Conservation (phyloP, 2,797 vertebrate species). For the Phoeniculus purpureus region DNA sequence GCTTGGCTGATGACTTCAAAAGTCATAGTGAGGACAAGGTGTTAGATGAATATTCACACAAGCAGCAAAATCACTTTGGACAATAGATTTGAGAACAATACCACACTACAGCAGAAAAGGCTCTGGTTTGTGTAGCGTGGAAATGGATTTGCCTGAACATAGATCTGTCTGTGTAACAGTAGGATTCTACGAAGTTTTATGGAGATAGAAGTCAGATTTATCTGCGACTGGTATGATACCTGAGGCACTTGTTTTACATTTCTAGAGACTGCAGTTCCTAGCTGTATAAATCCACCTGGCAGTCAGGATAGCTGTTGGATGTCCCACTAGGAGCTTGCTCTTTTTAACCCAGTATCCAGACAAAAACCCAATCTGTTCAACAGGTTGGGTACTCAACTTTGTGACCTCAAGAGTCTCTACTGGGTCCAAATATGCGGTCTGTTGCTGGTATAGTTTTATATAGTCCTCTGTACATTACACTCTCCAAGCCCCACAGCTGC, state of each 20-base stretch:
- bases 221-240: background rate
- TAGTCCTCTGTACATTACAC: background rate
- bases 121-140: background rate
- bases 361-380: background rate
- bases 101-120: background rate
- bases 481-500: background rate
- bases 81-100: background rate
- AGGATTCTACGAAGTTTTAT: conserved; percentile 10
- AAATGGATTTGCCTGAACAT: background rate
- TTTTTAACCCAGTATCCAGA: background rate
- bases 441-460: background rate
- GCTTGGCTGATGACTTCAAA: background rate
- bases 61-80: background rate
- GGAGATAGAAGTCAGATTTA: background rate
- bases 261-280: background rate
- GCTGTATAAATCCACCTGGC: conserved; percentile 4
- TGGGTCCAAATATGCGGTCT: background rate
- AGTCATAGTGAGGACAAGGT: background rate
- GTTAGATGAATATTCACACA: background rate
- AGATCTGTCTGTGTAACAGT: background rate
- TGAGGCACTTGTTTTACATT: conserved; percentile 20
- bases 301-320: conserved; percentile 17
- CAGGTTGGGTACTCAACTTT: background rate
- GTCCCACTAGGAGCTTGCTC: background rate
- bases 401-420: background rate